Base-by-base conservation (phyloP, 1,140 invertebrate species). In the Microplitis demolitor region DNA sequence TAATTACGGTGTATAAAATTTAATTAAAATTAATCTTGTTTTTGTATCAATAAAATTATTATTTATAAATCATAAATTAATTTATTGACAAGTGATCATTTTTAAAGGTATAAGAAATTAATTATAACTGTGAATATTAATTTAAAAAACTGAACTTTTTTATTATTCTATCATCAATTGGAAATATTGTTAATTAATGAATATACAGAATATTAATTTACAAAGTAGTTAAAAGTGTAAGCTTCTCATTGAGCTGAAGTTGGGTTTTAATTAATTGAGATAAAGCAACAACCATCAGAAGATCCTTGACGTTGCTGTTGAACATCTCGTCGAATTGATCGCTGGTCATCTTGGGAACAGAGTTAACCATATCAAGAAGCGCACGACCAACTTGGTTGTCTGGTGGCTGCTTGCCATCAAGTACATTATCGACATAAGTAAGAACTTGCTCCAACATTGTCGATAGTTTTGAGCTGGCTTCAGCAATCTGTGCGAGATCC, bases 231-330 rank as follows among this genome's bases (percentile, higher is more conserved):
- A 96, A 88, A 70, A 95, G 89, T 4, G 94, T 96, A 3, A 99
- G 89, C 86, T 98, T 98, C 87, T 98, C 97, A 84, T 98, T 98
- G 24, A 99, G 89, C 81, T 96, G 94, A 75, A 98, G 89, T 87
- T 99, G 97, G 5, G 96, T 97, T 88, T 97, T 96, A 75, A 97
- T 97, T n/a, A 99, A 89, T 83, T 98, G 97, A 6, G 96, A 95
- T 33, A 99, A 88, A 51, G 97, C 97, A 75, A 97, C 93, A 61
- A 98, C 96, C 97, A 98, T 98, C 56, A 99, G 88, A 72, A 98
- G 90, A 90, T 99, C 97, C 87, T 98, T 98, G 80, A 98, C 94
- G 84, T 97, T 97, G 76, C 95, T 94, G 79, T 97, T 98, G 81
- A 98, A 93, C 94, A 98, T 97, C 75, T 95, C 92, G 31, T 96